phyloP scores from a whole-genome alignment of 1,140 invertebrate species.

The Oryzaephilus surinamensis region DNA sequence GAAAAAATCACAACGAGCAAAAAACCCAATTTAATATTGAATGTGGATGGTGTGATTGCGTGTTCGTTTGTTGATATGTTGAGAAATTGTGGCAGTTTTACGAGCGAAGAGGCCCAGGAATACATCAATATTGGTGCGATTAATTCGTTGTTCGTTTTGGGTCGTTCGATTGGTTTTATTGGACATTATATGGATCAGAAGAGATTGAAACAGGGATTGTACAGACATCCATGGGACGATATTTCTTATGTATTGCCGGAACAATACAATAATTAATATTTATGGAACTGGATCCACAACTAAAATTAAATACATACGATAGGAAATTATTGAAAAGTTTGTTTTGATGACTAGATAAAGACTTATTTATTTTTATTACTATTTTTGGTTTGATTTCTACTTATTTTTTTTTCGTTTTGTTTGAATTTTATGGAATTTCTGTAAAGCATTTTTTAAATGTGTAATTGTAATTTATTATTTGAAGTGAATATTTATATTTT shows the following conservation, averaged over 20 bases:
- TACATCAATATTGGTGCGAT: constrained; percentile 97
- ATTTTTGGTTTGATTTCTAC: no score
- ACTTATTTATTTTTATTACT: no score
- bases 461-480: no score
- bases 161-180: constrained; percentile 97
- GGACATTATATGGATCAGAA: constrained; percentile 99
- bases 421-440: no score
- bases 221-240: constrained; percentile 99
- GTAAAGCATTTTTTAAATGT: no score
- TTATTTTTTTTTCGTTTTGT: no score
- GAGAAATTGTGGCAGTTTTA: constrained; percentile 85
- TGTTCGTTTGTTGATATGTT: constrained; percentile 96
- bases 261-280: constrained; percentile 34
- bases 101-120: constrained; percentile 95
- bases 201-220: constrained; percentile 95
- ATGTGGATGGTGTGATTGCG: constrained; percentile 97
- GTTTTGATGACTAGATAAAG: no score
- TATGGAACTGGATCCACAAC: no score
- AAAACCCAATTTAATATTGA: constrained; percentile 98
- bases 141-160: constrained; percentile 97
- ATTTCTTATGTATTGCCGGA: constrained; percentile 96
- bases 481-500: no score
- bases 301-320: no score
- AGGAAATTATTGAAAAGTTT: no score
- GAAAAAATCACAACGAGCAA: constrained; percentile 99